Evolutionary conservation across 2,113 vertebrate genomes (phyloP).

Genomic region (Cygnus buccinator): DNA sequence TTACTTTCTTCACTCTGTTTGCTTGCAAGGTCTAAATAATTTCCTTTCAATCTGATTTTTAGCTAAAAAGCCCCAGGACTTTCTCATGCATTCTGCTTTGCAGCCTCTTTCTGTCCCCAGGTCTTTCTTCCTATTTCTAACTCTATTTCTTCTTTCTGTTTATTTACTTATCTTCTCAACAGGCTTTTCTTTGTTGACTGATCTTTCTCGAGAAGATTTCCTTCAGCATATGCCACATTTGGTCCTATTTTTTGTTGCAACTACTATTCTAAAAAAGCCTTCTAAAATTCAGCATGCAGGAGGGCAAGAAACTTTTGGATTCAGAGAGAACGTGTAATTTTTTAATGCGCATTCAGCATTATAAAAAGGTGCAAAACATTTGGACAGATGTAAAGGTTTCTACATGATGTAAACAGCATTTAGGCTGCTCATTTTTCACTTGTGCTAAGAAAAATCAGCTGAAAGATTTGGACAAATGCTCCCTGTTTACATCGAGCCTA

Average conservation of each 20-base stretch:
- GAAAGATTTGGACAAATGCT: conserved; percentile 1
- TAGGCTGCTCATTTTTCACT: background rate
- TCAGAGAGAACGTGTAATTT: accelerated
- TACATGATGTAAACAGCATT: background rate
- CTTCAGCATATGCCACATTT: background rate
- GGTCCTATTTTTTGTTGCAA: background rate
- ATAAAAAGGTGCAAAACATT: background rate
- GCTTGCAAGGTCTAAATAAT: conserved; percentile 24
- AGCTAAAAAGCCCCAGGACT: conserved; percentile 24
- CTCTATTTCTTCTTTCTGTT: background rate
- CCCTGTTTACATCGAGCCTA: background rate
- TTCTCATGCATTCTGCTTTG: background rate
- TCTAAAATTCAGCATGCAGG: background rate
- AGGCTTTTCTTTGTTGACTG: conserved; percentile 7
- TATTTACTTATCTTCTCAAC: conserved; percentile 9
- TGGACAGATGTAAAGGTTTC: background rate
- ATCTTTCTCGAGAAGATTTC: conserved; percentile 3
- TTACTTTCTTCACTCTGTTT: conserved; percentile 27
- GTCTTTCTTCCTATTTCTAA: background rate
- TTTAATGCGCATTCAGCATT: background rate
- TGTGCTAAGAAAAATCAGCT: background rate
- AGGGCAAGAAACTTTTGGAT: background rate
- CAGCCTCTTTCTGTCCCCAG: conserved; percentile 9
- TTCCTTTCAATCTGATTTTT: conserved; percentile 30
- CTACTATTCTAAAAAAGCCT: background rate